Evolutionary conservation across 37 sponge, comb jelly and placozoan genomes (phyloP), one percentile per base, ranked within the genome.

Genomic region (Corticium candelabrum): DNA sequence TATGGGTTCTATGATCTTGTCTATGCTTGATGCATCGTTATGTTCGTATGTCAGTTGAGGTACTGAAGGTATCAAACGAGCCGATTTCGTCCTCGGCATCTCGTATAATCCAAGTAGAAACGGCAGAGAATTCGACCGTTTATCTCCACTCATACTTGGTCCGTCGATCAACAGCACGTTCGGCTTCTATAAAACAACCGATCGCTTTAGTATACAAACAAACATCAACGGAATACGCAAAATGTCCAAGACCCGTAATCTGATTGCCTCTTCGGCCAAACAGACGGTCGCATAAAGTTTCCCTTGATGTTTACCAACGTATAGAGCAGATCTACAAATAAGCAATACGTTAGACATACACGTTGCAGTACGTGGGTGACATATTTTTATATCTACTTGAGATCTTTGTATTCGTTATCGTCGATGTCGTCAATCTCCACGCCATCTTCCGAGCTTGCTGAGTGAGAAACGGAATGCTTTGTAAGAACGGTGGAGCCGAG

Each of bases 401-500:
- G 30, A 76, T 81, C 39, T 87, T 88, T 30, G 85, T 74, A 0
- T 85, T 79, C 68, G 82, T 75, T 27, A 85, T 76, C 11, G 72
- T 69, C 80, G 68, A 41, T 21, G 74, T 86, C 1, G 74, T 83
- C 0, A 73, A 79, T 67, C 74, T 76, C 1, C 85, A 74, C 0
- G 86, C 87, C 21, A 86, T 77, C 15, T 77, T 81, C n/a, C n/a
- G n/a, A n/a, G n/a, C n/a, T n/a, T n/a, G n/a, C n/a, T n/a, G n/a
- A n/a, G n/a, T n/a, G n/a, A n/a, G n/a, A n/a, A n/a, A n/a, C n/a
- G n/a, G n/a, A n/a, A n/a, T n/a, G n/a, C n/a, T n/a, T n/a, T n/a
- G n/a, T n/a, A n/a, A n/a, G n/a, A n/a, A n/a, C n/a, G 34, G 87
- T 78, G 0, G 90, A 86, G 1, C 81, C 81, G 15, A 86, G 80